Percentiles rank a stretch among this genome's conserved stretches.
These are phyloP conservation scores for Sebastolobus alascanus DNA, from an alignment of 2,797 vertebrate species.

Conservation along the genomic window DNA sequence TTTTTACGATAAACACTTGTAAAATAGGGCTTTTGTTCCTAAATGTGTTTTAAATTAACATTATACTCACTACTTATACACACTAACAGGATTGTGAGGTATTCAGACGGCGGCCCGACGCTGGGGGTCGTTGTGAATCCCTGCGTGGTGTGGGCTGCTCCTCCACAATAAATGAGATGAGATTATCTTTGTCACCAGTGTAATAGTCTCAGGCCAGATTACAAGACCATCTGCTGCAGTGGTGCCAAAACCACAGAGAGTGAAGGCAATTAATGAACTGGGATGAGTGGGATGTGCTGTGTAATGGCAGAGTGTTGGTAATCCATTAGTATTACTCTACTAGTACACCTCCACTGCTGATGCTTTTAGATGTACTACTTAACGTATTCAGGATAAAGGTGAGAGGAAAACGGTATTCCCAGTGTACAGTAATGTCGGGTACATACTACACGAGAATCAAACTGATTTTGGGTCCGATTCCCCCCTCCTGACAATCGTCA, in stretches of 20 bases:
- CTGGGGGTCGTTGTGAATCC: background rate
- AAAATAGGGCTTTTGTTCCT: background rate
- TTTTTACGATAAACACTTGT: background rate
- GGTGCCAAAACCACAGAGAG: conserved; percentile 42
- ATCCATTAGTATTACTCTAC: background rate
- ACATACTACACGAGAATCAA: no score
- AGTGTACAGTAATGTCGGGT: no score
- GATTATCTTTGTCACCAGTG: conserved; percentile 58
- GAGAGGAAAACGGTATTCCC: background rate
- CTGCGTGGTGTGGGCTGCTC: conserved; percentile 13
- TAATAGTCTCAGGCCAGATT: conserved; percentile 63
- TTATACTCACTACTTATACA: background rate
- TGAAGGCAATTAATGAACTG: conserved; percentile 58
- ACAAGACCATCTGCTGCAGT: conserved; percentile 64
- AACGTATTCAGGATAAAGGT: background rate
- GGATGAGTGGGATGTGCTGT: background rate
- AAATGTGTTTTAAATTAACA: background rate
- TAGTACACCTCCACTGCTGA: background rate
- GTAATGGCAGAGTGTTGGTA: background rate
- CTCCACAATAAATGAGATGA: conserved; percentile 34
- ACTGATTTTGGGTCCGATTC: no score
- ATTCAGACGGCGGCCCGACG: background rate
- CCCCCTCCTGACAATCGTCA: no score
- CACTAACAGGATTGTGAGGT: background rate
- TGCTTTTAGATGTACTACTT: background rate